A percentile compares a stretch with the other conserved stretches of the same genome.
Evolutionary conservation across 2,113 vertebrate genomes (phyloP).

Genomic region (Gymnocephalus cernua): DNA sequence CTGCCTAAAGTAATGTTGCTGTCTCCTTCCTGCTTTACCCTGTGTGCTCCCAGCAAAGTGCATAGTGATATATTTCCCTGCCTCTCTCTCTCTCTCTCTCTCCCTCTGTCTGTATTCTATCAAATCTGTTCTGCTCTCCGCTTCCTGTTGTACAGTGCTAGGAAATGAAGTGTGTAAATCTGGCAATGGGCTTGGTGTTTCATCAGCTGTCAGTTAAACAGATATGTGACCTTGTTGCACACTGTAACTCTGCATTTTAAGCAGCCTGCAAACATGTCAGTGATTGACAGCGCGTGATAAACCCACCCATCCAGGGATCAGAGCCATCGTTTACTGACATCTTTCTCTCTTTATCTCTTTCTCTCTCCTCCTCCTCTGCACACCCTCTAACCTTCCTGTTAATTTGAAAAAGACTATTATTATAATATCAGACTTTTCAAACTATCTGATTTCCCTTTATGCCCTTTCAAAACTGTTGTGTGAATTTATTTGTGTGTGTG

Average conservation of each 20-base stretch:
- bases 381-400: slow-evolving; percentile 46
- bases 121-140: slow-evolving; percentile 16
- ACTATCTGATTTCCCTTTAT: slow-evolving; percentile 41
- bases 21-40: slow-evolving; percentile 37
- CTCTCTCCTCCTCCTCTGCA: slow-evolving; percentile 28
- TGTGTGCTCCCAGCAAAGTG: slow-evolving; percentile 18
- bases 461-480: slow-evolving; percentile 57
- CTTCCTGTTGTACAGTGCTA: slow-evolving; percentile 32
- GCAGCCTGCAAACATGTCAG: slow-evolving; percentile 56
- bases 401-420: slow-evolving; percentile 48
- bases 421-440: slow-evolving; percentile 36
- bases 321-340: slow-evolving; percentile 53
- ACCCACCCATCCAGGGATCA: slow-evolving; percentile 52
- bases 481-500: slow-evolving; percentile 29
- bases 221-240: slow-evolving; percentile 64
- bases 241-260: slow-evolving; percentile 40
- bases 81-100: slow-evolving; percentile 10
- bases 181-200: slow-evolving; percentile 41
- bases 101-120: slow-evolving; percentile 37
- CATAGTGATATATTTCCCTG: slow-evolving; percentile 14
- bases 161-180: slow-evolving; percentile 61
- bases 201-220: slow-evolving; percentile 69
- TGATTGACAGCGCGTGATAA: slow-evolving; percentile 70
- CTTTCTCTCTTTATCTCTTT: slow-evolving; percentile 45
- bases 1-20: slow-evolving; percentile 22